A percentile compares a stretch with the other conserved stretches of the same genome.
These are phyloP conservation scores for Manis crassicaudata DNA, from an alignment of 2,797 vertebrate genomes.

Conservation along the genomic window DNA sequence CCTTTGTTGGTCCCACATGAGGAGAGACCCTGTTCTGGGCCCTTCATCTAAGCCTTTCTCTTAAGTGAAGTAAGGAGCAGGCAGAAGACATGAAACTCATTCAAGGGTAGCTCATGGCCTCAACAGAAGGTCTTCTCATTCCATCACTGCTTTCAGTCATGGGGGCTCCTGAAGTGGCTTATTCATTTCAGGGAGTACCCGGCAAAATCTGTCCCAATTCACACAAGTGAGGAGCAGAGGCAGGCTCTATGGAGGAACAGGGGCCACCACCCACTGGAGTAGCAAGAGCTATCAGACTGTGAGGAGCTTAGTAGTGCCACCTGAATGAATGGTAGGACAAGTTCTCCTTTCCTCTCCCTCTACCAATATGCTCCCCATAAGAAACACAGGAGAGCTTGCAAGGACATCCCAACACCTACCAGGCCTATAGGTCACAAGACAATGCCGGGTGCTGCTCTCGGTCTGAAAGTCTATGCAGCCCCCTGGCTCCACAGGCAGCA, in stretches of 20 bases:
- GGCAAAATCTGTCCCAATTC: not conserved
- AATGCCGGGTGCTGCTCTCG: constrained; percentile 93
- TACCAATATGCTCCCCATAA: not conserved
- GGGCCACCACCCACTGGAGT: not conserved
- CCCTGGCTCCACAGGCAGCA: constrained; percentile 91
- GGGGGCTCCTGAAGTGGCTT: not conserved
- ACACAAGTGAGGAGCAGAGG: not conserved
- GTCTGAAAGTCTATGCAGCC: constrained; percentile 95
- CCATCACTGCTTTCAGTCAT: not conserved
- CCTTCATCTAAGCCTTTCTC: not conserved
- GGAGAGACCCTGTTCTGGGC: not conserved
- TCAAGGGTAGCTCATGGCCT: not conserved
- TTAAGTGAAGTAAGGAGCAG: not conserved
- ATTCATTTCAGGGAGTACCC: not conserved
- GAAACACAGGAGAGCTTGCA: fast-evolving
- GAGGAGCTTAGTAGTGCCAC: not conserved
- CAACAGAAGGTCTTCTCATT: not conserved
- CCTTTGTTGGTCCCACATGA: not conserved
- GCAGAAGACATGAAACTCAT: not conserved
- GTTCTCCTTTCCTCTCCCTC: not conserved
- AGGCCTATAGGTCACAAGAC: constrained; percentile 95
- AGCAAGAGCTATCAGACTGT: not conserved
- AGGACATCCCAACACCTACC: constrained; percentile 83
- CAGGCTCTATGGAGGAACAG: not conserved
- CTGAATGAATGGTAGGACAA: not conserved